phyloP scores from a whole-genome alignment of 1,140 invertebrate genomes.

The Drosophila chauvacae region DNA sequence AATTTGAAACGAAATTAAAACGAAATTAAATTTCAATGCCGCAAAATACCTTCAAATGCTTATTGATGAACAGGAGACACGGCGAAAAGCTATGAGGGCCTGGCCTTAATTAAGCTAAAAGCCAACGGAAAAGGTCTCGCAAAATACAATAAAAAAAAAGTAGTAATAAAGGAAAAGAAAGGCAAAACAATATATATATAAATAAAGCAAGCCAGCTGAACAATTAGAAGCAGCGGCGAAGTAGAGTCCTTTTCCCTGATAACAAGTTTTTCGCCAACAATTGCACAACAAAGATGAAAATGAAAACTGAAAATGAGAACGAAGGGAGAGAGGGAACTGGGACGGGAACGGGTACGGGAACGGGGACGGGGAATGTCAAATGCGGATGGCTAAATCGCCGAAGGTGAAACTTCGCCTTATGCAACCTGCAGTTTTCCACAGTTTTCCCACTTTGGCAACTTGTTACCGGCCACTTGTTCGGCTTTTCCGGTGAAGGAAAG shows the following conservation, averaged over 20 bases:
- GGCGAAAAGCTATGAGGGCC: conserved; percentile 5
- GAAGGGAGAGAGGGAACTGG: background rate
- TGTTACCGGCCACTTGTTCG: conserved; percentile 42
- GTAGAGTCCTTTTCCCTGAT: conserved; percentile 19
- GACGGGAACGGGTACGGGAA: background rate
- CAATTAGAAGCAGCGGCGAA: conserved; percentile 32
- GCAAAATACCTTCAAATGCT: conserved; percentile 16
- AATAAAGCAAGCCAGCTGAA: conserved; percentile 9
- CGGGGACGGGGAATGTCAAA: background rate
- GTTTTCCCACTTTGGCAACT: conserved; percentile 18
- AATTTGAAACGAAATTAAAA: conserved; percentile 55
- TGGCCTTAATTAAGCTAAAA: conserved; percentile 69
- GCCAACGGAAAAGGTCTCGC: conserved; percentile 28
- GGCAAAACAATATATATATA: background rate
- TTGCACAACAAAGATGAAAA: conserved; percentile 46
- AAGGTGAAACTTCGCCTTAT: conserved; percentile 39
- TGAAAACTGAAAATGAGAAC: background rate
- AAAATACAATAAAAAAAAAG: background rate
- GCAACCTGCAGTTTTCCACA: conserved; percentile 44
- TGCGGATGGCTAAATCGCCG: conserved; percentile 10
- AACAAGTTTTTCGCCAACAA: conserved; percentile 21
- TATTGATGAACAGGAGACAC: conserved; percentile 21
- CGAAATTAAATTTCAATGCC: conserved; percentile 41
- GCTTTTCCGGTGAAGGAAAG: conserved; percentile 5
- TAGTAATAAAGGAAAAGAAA: background rate